Evolutionary conservation across 2,113 vertebrate species (phyloP).

Genomic region (Glaucidium brasilianum): DNA sequence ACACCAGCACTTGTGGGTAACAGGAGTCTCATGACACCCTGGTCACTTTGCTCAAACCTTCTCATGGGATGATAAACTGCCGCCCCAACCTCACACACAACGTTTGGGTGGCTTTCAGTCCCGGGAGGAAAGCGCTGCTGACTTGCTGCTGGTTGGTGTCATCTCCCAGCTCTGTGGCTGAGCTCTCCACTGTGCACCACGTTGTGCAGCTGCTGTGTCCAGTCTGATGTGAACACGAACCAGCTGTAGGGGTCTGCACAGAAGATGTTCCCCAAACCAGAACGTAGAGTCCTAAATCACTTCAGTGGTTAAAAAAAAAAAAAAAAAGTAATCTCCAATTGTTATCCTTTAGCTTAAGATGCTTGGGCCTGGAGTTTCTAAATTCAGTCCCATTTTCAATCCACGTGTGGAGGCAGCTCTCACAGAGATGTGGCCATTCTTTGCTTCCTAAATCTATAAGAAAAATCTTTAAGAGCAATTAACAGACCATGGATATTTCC

Average conservation of each 20-base stretch:
- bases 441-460: background rate
- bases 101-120: background rate
- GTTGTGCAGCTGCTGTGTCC: no score
- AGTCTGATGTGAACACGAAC: no score
- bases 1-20: background rate
- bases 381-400: background rate
- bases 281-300: background rate
- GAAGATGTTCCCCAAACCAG: background rate
- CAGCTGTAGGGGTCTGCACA: background rate
- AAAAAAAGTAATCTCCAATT: background rate
- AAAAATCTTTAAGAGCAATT: background rate
- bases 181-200: accelerated
- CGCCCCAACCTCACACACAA: background rate
- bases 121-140: background rate
- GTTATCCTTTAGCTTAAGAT: background rate
- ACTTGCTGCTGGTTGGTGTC: background rate
- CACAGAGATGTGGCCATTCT: background rate
- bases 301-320: background rate
- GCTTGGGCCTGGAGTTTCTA: background rate
- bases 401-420: background rate
- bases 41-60: background rate
- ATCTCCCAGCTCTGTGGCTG: background rate
- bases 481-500: background rate
- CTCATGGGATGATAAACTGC: background rate
- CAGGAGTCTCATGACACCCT: no score